A percentile compares a stretch with the other conserved stretches of the same genome.
Evolutionary conservation across 2,888 invertebrate species (phyloP).

Genomic region (Xylocampa areola): DNA sequence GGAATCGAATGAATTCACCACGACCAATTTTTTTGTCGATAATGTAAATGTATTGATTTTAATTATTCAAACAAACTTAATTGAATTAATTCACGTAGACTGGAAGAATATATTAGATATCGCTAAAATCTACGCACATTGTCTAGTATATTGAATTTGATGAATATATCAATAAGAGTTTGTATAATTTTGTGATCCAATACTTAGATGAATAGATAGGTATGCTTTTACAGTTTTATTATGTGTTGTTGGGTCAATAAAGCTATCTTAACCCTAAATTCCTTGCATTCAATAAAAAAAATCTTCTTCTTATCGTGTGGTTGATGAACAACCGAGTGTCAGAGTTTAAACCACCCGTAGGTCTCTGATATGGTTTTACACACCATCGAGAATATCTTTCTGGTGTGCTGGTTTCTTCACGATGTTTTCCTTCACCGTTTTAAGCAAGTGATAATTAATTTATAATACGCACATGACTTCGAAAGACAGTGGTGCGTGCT

Average conservation of each 20-base stretch:
- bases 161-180: constrained; percentile 57
- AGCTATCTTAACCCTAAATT: constrained; percentile 1
- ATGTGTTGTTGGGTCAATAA: constrained; percentile 42
- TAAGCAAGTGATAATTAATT: no score
- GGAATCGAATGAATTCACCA: background rate
- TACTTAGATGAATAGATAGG: constrained; percentile 45
- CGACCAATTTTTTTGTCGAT: constrained; percentile 9
- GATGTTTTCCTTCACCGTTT: no score
- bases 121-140: constrained; percentile 82
- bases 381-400: no score
- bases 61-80: no score
- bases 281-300: no score
- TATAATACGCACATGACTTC: no score
- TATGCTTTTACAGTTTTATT: constrained; percentile 49
- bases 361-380: no score
- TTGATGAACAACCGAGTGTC: no score
- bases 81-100: constrained; percentile 69
- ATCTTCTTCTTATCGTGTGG: no score
- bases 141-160: constrained; percentile 59
- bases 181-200: constrained; percentile 50
- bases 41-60: constrained; percentile 4
- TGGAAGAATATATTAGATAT: constrained; percentile 71
- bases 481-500: no score
- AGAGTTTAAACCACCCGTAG: no score
- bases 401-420: no score